Base-by-base conservation (phyloP, 2,888 invertebrate species). In the Apamea sordens region DNA sequence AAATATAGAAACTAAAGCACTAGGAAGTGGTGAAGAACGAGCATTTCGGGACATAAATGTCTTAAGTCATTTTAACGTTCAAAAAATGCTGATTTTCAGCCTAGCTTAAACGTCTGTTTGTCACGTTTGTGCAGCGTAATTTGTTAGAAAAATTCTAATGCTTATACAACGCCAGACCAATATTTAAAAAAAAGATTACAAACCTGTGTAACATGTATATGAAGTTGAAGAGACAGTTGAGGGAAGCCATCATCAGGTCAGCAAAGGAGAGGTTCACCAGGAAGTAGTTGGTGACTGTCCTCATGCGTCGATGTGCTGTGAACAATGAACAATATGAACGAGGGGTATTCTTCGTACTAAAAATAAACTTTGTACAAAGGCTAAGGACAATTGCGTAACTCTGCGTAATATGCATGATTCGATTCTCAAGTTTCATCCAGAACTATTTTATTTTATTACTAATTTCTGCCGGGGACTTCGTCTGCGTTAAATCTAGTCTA, bases 211-310 rank as follows among this genome's bases (percentile, higher is more conserved):
- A 95, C 98, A 99, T 98, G 95, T 98, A 99, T 90, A 98, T 98
- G 93, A 98, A 99, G 96, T 99, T 99, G 97, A 99, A 99, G 85
- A 98, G 97, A 90, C 99, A 98, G 95, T 99, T 99, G 90, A 99
- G 97, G 5, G 98, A 97, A 0, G 99, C 98, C 97, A 99, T 98
- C 94, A 99, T 97, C 85, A 99, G 97, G 92, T 99, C 99, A 41
- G 99, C 98, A 67, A 98, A 97, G 79, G 99, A 99, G 76, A 99
- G 97, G 94, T 99, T 99, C 85, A 99, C 98, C 85, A 99, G 97
- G 94, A 99, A 99, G 95, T 99, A 99, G 96, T 99, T 99, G 73
- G 99, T 99, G 15, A 99, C 98, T 0, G 99, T 99, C 83, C 99
- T 95, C 98, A 98, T 98, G 85, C 98, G 97, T 77, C 98, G 97